phyloP scores from a whole-genome alignment of 2,797 vertebrate genomes.

The Rhinella marina region DNA sequence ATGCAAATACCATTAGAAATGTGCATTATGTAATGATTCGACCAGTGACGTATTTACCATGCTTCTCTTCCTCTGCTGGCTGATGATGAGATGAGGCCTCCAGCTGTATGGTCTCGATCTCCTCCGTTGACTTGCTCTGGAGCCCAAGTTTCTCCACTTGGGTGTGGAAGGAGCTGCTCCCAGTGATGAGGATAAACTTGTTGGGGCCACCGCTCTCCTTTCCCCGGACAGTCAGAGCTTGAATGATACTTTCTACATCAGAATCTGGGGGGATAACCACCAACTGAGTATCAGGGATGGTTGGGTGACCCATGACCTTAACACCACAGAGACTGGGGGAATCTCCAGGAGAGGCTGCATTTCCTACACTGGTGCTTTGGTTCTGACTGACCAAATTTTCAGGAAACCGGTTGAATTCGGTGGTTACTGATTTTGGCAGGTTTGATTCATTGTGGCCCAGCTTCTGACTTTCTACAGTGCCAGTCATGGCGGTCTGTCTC shows the following conservation, averaged over 20 bases:
- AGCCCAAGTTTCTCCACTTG: slow-evolving; percentile 34
- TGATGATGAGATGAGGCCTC: slow-evolving; percentile 10
- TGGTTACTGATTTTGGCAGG: background rate
- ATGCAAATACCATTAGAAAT: background rate
- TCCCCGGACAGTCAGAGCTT: slow-evolving; percentile 86
- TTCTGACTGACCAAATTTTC: slow-evolving; percentile 39
- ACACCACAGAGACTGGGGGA: slow-evolving; percentile 77
- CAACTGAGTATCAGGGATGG: slow-evolving; percentile 85
- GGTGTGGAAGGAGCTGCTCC: slow-evolving; percentile 59
- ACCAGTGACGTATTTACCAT: background rate
- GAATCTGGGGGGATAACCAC: slow-evolving; percentile 84
- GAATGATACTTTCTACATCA: slow-evolving; percentile 87
- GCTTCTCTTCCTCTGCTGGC: background rate
- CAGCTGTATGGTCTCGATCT: slow-evolving; percentile 15
- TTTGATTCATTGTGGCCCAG: no score
- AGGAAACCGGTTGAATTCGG: slow-evolving; percentile 15
- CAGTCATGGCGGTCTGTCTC: slow-evolving; percentile 39
- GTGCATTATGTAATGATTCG: no score
- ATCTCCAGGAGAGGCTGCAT: background rate
- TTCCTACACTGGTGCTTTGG: background rate
- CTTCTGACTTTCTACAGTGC: background rate
- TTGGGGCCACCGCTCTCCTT: slow-evolving; percentile 89
- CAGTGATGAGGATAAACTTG: slow-evolving; percentile 91
- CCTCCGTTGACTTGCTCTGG: slow-evolving; percentile 47
- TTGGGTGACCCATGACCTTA: slow-evolving; percentile 87